Evolutionary conservation across 2,797 vertebrate species (phyloP).

Genomic region (Molossus molossus): DNA sequence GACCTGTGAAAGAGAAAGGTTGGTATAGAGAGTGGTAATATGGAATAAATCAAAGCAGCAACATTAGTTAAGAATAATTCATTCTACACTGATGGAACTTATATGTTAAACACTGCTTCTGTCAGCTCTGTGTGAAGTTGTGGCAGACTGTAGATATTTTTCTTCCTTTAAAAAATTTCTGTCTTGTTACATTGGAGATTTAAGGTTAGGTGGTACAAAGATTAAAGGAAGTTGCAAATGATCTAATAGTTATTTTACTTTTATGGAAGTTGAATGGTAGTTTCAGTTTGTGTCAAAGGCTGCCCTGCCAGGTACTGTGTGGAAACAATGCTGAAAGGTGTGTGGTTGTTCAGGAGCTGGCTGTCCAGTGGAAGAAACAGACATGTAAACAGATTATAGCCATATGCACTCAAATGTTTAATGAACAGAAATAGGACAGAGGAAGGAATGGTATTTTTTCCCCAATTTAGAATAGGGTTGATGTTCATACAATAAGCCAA

Average conservation of each 20-base stretch:
- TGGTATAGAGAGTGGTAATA: not conserved
- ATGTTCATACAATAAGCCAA: slow-evolving; percentile 53
- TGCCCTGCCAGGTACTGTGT: not conserved
- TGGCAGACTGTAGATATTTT: not conserved
- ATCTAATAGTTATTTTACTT: slow-evolving; percentile 20
- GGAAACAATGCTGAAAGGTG: slow-evolving; percentile 63
- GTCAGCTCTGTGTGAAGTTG: not conserved
- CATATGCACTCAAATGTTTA: slow-evolving; percentile 24
- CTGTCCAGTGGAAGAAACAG: slow-evolving; percentile 49
- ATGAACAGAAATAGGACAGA: slow-evolving; percentile 47
- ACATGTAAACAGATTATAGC: slow-evolving; percentile 62
- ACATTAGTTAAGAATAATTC: slow-evolving; percentile 39
- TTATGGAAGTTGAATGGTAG: not conserved
- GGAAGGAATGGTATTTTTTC: not conserved
- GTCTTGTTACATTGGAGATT: slow-evolving; percentile 24
- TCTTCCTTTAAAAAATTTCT: not conserved
- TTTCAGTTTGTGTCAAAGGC: slow-evolving; percentile 41
- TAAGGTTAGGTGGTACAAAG: slow-evolving; percentile 17
- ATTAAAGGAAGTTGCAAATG: slow-evolving; percentile 18
- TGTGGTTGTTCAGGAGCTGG: slow-evolving; percentile 23
- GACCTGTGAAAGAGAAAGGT: slow-evolving; percentile 16
- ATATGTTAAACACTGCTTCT: not conserved
- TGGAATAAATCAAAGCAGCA: slow-evolving; percentile 3
- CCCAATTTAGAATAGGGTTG: slow-evolving; percentile 20
- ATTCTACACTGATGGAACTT: not conserved